These are phyloP conservation scores for Bombus impatiens DNA, from an alignment of 1,140 invertebrate genomes.

Conservation along the genomic window DNA sequence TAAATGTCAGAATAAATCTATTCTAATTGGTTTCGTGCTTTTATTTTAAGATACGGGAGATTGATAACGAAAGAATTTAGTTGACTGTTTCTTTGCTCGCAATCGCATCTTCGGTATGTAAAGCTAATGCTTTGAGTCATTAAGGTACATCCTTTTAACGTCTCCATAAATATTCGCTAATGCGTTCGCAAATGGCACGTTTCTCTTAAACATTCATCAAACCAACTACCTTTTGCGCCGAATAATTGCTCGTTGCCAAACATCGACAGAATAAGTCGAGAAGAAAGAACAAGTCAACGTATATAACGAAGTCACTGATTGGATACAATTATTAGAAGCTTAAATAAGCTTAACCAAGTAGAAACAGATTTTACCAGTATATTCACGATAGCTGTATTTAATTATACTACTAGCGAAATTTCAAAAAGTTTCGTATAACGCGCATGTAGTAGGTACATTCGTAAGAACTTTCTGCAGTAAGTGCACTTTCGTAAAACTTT, in stretches of 20 bases:
- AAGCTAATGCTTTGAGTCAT: conserved; percentile 42
- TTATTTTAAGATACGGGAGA: neutral
- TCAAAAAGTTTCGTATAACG: too few species aligned
- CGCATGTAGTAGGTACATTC: too few species aligned
- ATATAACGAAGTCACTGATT: too few species aligned
- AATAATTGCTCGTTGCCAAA: neutral
- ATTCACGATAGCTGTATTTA: too few species aligned
- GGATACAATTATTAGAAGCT: too few species aligned
- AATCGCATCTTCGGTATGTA: conserved; percentile 27
- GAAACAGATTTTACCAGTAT: too few species aligned
- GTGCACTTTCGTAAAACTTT: too few species aligned
- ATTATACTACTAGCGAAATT: too few species aligned
- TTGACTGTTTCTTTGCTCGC: conserved; percentile 1
- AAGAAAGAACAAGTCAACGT: too few species aligned
- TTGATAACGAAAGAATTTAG: conserved; percentile 16
- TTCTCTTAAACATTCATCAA: conserved; percentile 32
- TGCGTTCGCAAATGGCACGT: conserved; percentile 38
- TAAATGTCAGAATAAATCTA: neutral
- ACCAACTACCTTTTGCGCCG: neutral
- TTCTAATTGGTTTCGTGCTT: neutral
- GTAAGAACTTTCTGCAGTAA: too few species aligned
- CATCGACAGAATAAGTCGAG: too few species aligned
- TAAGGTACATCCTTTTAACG: conserved; percentile 38
- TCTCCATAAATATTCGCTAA: conserved; percentile 51
- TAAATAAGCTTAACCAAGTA: too few species aligned